Evolutionary conservation across 2,113 vertebrate species (phyloP).

Genomic region (Urocolius indicus): DNA sequence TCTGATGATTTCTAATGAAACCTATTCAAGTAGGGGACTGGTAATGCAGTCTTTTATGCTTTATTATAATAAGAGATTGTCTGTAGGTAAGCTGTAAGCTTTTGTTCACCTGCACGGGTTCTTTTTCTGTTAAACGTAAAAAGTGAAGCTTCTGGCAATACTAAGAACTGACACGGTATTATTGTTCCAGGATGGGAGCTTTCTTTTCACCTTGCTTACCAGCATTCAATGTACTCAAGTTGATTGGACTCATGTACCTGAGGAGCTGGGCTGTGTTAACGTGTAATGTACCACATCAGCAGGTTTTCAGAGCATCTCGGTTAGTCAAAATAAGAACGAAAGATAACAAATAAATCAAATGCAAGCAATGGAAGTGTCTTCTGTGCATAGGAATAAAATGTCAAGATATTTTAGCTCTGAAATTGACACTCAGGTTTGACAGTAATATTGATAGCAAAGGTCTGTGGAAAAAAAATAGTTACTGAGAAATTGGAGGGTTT

Average conservation of each 20-base stretch:
- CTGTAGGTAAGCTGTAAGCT: background rate
- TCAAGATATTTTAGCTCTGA: background rate
- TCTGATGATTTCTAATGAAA: background rate
- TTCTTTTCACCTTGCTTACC: conserved; percentile 98
- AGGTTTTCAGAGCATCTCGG: conserved; percentile 97
- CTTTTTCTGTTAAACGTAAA: background rate
- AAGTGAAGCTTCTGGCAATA: background rate
- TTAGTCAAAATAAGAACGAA: conserved; percentile 51
- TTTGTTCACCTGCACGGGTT: background rate
- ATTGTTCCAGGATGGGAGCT: conserved; percentile 91
- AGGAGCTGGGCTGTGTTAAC: conserved; percentile 98
- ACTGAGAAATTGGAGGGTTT: background rate
- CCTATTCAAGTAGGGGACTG: background rate
- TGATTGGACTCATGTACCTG: conserved; percentile 97
- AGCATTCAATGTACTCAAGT: conserved; percentile 95
- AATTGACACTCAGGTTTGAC: background rate
- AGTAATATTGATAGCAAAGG: background rate
- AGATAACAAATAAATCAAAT: background rate
- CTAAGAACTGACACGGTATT: background rate
- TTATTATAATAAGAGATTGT: background rate
- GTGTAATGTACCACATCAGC: conserved; percentile 97
- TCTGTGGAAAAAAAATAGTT: background rate
- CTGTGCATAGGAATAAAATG: background rate
- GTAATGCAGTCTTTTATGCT: background rate
- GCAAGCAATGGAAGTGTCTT: background rate